A percentile compares a stretch with the other conserved stretches of the same genome.
phyloP scores from a whole-genome alignment of 1,140 invertebrate genomes.

The Portunus trituberculatus region DNA sequence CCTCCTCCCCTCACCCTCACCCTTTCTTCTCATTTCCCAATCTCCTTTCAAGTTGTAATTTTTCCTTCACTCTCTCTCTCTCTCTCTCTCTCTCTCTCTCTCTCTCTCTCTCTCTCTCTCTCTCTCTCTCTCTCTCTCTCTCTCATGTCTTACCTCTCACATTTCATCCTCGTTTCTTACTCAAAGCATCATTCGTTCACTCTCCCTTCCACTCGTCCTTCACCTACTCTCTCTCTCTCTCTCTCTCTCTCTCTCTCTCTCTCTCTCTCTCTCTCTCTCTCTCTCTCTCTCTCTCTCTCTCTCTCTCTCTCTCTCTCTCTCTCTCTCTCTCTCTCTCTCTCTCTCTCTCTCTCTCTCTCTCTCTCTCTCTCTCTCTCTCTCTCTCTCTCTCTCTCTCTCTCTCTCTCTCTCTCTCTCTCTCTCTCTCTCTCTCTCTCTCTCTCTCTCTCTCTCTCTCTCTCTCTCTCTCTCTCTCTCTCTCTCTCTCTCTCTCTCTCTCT shows the following conservation, averaged over 20 bases:
- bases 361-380: not conserved
- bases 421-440: too few relatives aligned
- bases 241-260: constrained; percentile 43
- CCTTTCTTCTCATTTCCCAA: not conserved
- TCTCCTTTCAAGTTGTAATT: not conserved
- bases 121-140: not conserved
- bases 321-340: constrained; percentile 43
- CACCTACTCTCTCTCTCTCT: constrained; percentile 24
- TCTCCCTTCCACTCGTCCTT: not conserved
- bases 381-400: too few relatives aligned
- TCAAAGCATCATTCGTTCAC: too few relatives aligned
- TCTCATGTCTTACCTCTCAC: not conserved
- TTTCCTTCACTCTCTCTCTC: not conserved
- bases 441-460: constrained; percentile 17
- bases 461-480: constrained; percentile 43
- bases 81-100: not conserved
- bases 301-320: constrained; percentile 41
- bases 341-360: constrained; percentile 37
- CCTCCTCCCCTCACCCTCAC: not conserved
- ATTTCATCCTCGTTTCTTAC: too few relatives aligned
- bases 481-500: constrained; percentile 43
- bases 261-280: constrained; percentile 43
- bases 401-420: too few relatives aligned
- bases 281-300: constrained; percentile 23
- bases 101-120: not conserved